Evolutionary conservation across 2,797 vertebrate species (phyloP).

Genomic region (Hapalemur alaotrensis): DNA sequence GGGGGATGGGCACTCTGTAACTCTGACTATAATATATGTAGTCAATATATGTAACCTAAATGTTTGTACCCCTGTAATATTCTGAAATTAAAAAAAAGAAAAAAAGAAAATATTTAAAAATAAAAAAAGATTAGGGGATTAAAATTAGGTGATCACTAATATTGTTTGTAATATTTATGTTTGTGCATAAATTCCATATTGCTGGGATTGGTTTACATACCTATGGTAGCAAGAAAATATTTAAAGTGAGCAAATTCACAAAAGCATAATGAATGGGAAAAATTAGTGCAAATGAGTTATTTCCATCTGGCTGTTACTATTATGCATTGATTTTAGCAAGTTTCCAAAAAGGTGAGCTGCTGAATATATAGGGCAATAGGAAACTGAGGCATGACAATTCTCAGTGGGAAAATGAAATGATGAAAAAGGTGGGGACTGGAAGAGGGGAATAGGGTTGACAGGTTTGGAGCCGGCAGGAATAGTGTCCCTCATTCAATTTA

Average conservation of each 20-base stretch:
- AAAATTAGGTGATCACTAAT: neutral
- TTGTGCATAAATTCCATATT: neutral
- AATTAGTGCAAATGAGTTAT: neutral
- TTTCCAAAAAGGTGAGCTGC: constrained; percentile 56
- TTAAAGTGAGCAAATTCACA: constrained; percentile 41
- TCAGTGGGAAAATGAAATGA: constrained; percentile 57
- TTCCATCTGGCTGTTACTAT: constrained; percentile 36
- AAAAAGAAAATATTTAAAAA: too few relatives aligned
- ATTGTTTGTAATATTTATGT: neutral
- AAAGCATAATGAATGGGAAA: neutral
- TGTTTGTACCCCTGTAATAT: too few relatives aligned
- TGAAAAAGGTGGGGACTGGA: constrained; percentile 63
- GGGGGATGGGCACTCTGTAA: too few relatives aligned
- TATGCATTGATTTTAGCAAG: constrained; percentile 63
- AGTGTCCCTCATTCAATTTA: constrained; percentile 36
- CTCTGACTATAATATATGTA: too few relatives aligned
- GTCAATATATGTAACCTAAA: too few relatives aligned
- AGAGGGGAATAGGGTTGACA: constrained; percentile 59
- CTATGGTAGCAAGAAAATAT: neutral
- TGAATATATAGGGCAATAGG: constrained; percentile 44
- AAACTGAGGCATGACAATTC: constrained; percentile 58
- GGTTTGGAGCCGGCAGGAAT: constrained; percentile 59
- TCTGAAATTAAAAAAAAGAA: too few relatives aligned
- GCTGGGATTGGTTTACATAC: constrained; percentile 9
- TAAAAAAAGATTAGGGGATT: neutral